Conservation (phyloP, 2,113 vertebrate genomes). For the Zingel zingel region DNA sequence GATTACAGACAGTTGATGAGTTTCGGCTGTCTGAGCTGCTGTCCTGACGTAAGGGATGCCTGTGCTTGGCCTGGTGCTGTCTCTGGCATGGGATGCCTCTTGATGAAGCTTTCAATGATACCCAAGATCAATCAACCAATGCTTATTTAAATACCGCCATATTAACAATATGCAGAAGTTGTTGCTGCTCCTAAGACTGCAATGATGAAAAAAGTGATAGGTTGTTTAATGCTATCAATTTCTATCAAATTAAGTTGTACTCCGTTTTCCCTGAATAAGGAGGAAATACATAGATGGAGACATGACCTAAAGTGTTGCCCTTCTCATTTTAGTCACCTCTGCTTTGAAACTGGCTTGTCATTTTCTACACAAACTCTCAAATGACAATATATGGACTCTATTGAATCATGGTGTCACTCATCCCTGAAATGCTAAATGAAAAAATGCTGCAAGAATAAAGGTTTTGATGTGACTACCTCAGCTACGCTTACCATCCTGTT, state of each 20-base stretch:
- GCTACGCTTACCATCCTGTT: conserved; percentile 24
- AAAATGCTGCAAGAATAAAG: conserved; percentile 44
- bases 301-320: conserved; percentile 15
- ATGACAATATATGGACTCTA: conserved; percentile 7
- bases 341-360: background rate
- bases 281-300: conserved; percentile 29
- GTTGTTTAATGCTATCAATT: conserved; percentile 18
- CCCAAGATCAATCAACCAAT: background rate
- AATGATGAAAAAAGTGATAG: conserved; percentile 29
- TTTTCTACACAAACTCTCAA: conserved; percentile 20
- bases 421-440: conserved; percentile 45
- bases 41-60: background rate
- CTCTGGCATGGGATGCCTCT: background rate
- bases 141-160: conserved; percentile 13
- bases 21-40: conserved; percentile 15
- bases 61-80: conserved; percentile 1
- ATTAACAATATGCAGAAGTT: conserved; percentile 11
- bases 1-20: conserved; percentile 12
- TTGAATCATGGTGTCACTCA: conserved; percentile 31
- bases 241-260: conserved; percentile 4
- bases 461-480: conserved; percentile 26
- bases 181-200: conserved; percentile 36
- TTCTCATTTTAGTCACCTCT: background rate
- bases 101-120: conserved; percentile 1
- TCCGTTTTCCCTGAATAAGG: conserved; percentile 49